Percentiles rank a stretch among this genome's conserved stretches.
These are phyloP conservation scores for Trichacis sp. DNA, from an alignment of 2,888 invertebrate species.

Conservation along the genomic window DNA sequence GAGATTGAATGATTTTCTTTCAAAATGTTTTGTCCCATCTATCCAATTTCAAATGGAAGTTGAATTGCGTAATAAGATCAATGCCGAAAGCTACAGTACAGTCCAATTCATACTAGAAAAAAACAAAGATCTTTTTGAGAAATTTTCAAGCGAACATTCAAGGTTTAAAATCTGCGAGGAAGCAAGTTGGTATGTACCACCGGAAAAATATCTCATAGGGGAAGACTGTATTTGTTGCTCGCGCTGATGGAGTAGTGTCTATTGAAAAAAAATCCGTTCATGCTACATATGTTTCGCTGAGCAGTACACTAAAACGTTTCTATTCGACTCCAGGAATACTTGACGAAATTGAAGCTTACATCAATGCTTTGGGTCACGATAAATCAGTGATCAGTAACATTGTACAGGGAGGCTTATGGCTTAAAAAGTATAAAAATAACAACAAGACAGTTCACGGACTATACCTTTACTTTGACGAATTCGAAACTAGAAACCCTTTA, in stretches of 20 bases:
- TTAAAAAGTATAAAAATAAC: conserved; percentile 11
- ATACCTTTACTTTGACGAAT: conserved; percentile 21
- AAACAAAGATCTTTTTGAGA: conserved; percentile 9
- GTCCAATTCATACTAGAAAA: conserved; percentile 18
- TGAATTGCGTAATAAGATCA: neutral
- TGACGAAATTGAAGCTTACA: conserved; percentile 12
- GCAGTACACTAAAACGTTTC: neutral
- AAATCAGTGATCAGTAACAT: conserved; percentile 8
- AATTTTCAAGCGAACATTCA: conserved; percentile 16
- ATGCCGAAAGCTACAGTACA: neutral
- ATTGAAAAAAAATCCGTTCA: neutral
- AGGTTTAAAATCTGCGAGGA: conserved; percentile 22
- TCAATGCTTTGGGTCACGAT: conserved; percentile 2
- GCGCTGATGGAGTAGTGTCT: neutral
- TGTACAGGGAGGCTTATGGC: conserved; percentile 24
- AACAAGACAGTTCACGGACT: conserved; percentile 7
- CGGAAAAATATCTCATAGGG: conserved; percentile 15
- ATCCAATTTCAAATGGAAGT: conserved; percentile 12
- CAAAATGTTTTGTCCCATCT: conserved; percentile 1
- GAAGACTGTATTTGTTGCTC: neutral
- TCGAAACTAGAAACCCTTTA: conserved; percentile 16
- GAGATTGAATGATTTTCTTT: neutral
- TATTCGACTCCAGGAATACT: neutral
- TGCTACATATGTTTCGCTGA: neutral
- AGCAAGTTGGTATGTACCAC: conserved; percentile 21